phyloP scores from a whole-genome alignment of 2,113 vertebrate species.

The Indri indri region DNA sequence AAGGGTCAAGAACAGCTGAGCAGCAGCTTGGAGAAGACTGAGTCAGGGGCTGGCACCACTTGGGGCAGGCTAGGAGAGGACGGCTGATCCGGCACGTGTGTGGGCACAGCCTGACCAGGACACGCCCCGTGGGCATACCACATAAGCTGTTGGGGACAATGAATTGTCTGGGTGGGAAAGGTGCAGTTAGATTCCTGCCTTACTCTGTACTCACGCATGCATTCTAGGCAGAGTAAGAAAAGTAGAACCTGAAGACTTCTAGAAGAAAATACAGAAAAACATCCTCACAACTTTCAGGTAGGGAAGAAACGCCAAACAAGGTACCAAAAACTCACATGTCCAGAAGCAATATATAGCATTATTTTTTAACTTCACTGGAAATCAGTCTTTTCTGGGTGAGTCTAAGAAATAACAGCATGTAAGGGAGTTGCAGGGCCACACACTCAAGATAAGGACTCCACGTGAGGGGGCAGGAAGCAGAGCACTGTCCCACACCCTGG shows the following conservation, averaged over 20 bases:
- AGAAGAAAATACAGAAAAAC: background rate
- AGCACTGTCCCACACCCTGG: rapidly evolving
- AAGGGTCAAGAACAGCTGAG: background rate
- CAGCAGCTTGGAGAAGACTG: background rate
- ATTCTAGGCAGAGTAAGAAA: background rate
- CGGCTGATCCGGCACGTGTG: no score
- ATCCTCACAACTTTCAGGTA: no score
- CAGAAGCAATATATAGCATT: no score
- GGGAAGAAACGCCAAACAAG: background rate
- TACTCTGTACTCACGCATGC: background rate
- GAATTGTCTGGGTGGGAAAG: rapidly evolving
- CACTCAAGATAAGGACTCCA: background rate
- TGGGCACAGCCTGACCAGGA: no score
- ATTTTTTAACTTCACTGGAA: no score
- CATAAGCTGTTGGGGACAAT: rapidly evolving
- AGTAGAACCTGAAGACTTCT: background rate
- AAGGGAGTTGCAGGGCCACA: background rate
- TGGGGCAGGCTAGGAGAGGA: no score
- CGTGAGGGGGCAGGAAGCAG: background rate
- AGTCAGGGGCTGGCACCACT: no score
- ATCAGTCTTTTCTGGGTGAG: no score
- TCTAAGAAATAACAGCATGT: background rate
- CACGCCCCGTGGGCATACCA: no score
- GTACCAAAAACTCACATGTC: background rate
- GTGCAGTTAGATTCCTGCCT: background rate